Evolutionary conservation across 1,140 invertebrate genomes (phyloP).

Genomic region (Pseudomyrmex gracilis): DNA sequence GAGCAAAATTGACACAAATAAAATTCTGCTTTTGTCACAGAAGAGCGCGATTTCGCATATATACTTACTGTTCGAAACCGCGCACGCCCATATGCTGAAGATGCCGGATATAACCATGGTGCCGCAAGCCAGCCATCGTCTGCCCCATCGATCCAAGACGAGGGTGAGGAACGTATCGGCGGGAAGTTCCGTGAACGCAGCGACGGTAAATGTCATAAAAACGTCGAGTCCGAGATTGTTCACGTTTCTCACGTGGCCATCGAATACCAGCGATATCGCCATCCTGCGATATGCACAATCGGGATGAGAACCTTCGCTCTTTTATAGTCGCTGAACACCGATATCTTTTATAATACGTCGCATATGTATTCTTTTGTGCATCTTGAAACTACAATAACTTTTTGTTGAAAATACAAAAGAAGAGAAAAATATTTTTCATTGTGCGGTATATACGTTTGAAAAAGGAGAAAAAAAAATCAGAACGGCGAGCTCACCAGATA

Average conservation of each 20-base stretch:
- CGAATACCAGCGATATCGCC: conserved; percentile 94
- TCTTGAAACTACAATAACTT: neutral
- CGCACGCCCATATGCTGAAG: conserved; percentile 91
- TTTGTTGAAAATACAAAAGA: neutral
- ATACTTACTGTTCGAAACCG: conserved; percentile 88
- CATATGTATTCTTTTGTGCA: neutral
- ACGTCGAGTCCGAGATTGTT: conserved; percentile 92
- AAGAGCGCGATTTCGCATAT: neutral
- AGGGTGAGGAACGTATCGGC: conserved; percentile 93
- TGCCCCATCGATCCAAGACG: conserved; percentile 92
- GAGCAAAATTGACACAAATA: no score
- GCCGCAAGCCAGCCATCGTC: conserved; percentile 93
- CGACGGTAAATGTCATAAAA: conserved; percentile 93
- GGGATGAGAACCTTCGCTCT: neutral
- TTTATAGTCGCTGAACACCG: neutral
- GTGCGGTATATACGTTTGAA: no score
- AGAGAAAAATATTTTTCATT: no score
- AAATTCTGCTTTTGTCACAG: no score
- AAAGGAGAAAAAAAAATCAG: no score
- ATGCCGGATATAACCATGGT: conserved; percentile 92
- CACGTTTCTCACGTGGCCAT: conserved; percentile 94
- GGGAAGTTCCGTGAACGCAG: conserved; percentile 92
- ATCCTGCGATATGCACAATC: conserved; percentile 86
- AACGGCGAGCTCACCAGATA: conserved; percentile 87
- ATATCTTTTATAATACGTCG: conserved; percentile 18